Base-by-base conservation (phyloP, 2,888 invertebrate species). In the Synergus japonicus region DNA sequence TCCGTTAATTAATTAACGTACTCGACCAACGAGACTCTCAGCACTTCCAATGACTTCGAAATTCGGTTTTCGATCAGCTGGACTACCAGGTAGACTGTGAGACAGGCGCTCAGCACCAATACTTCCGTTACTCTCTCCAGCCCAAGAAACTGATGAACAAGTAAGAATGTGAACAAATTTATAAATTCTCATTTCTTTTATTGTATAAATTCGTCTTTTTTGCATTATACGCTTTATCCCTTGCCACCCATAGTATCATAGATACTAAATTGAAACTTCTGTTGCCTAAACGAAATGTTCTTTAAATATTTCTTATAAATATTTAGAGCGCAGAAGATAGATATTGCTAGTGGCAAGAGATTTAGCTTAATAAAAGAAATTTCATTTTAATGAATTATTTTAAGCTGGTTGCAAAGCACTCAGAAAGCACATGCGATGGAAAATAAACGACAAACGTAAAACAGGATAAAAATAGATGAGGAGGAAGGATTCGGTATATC, bases 1-100 rank as follows among this genome's bases (percentile, higher is more conserved):
- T 10, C 0, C 2, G 10, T 12, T 18, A 12, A 22, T 18, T 22
- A n/a, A 54, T 29, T 69, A 29, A 91, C 94, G 94, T 92, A 98
- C 97, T 94, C 98, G 96, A 87, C 98, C 98, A 86, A 99, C 98
- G 84, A 99, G 95, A 93, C 97, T 98, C 92, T 98, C 98, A 64
- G 98, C 98, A 86, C 98, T 98, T 83, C 98, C 98, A 89, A 97
- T 95, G 79, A 97, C 96, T 89, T 97, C 97, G 88, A 96, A 95
- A 88, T 94, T 94, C 80, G 95, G 94, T 88, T 94, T 93, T 85
- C 94, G 93, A 90, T 95, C 95, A 83, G 95, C 94, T 79, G 95
- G 96, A 92, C 95, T 95, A 86, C 95, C 95, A 79, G 96, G 95
- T 87, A 95, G 93, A 86, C 96, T 96, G 91, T 95, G 95, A 83